Evolutionary conservation across 2,113 vertebrate genomes (phyloP), one percentile per base, ranked within the genome.

Genomic region (Phrynosoma platyrhinos): DNA sequence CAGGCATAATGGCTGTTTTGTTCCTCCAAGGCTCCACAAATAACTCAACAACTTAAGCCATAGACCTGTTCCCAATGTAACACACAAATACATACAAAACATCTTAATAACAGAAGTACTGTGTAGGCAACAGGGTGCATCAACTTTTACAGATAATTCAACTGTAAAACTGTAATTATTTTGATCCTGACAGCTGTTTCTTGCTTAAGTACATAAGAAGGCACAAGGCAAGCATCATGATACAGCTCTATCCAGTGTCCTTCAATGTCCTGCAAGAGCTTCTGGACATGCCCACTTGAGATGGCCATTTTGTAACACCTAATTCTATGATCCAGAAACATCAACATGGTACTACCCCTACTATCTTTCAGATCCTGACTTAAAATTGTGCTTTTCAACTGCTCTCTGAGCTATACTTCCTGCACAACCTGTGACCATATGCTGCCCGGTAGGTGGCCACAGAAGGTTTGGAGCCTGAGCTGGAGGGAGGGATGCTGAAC

Each of bases 21-120:
- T 30, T 78, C 42, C 47, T 47, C 25, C 21, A 18, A 77, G 76
- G 4, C 7, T 12, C 40, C 9, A 13, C 23, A 77, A 77, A 77
- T 23, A 23, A 77, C 40, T 80, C 14, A 47, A 47, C 23, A 23
- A 77, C 76, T 82, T 14, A 89, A 90, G 82, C 76, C 55, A 66
- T 75, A 90, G 16, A 25, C 13, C 30, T 86, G 53, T 12, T 88
- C 86, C 72, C 36, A 12, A 52, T 87, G 53, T 89, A 88, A 16
- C 58, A 62, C 58, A 16, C 12, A 62, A 62, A 62, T 62, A 62
- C 14, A 18, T 81, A 80, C 79, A 58, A 21, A 32, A 47, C 89
- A 42, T 64, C 69, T 80, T 85, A 86, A 82, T 82, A 89, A 84
- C 0, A 0, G 21, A 27, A 89, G 72, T 86, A 87, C n/a, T n/a